phyloP scores from a whole-genome alignment of 2,888 invertebrate species.

The Campaea margaritaria region DNA sequence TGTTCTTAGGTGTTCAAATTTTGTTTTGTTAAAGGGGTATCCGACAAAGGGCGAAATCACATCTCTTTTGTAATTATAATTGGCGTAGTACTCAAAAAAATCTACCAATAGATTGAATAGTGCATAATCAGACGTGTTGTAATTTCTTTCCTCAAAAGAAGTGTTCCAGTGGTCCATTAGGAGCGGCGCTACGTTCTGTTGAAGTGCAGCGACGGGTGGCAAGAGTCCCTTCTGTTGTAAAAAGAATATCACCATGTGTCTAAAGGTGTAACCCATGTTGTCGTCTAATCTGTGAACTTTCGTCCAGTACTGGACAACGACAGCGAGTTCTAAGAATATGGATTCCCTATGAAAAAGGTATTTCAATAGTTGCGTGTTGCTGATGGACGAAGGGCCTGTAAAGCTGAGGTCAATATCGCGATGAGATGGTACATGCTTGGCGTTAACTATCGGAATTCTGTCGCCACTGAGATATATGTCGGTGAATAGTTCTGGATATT shows the following conservation, averaged over 20 bases:
- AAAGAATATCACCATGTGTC: background rate
- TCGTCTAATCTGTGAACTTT: background rate
- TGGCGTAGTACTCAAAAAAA: background rate
- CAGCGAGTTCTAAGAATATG: background rate
- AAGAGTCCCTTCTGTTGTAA: background rate
- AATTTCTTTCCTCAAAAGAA: background rate
- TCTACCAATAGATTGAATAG: background rate
- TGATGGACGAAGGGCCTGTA: background rate
- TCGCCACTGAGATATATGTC: background rate
- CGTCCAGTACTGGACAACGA: background rate
- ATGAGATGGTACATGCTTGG: too few species aligned
- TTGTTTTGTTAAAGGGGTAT: background rate
- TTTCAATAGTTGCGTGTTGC: background rate
- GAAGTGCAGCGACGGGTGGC: background rate
- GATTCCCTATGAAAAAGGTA: background rate
- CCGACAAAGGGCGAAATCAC: background rate
- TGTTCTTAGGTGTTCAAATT: background rate
- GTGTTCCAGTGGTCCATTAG: background rate
- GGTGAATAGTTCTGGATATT: background rate
- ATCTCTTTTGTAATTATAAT: background rate
- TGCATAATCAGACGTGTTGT: background rate
- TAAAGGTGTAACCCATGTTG: background rate
- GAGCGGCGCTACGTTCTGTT: background rate
- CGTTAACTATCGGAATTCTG: too few species aligned
- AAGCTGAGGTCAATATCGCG: background rate